Evolutionary conservation across 2,888 invertebrate species (phyloP).

Genomic region (Epinotia nisella): DNA sequence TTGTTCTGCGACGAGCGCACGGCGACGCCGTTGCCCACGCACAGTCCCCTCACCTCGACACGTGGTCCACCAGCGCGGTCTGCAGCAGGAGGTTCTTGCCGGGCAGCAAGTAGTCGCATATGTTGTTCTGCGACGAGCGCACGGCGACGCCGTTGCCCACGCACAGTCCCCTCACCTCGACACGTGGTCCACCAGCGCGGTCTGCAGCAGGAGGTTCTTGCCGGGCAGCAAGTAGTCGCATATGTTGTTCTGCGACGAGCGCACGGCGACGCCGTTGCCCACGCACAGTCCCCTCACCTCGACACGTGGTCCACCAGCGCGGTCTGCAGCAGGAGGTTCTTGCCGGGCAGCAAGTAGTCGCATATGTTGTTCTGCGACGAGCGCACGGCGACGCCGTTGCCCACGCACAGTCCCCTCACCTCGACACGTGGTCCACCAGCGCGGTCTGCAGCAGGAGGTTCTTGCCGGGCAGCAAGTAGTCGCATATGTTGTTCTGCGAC

Average conservation of each 20-base stretch:
- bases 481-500: constrained; percentile 99
- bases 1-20: constrained; percentile 99
- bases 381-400: constrained; percentile 89
- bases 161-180: too few species aligned
- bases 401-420: constrained; percentile 81
- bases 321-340: constrained; percentile 98
- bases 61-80: constrained; percentile 90
- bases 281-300: too few species aligned
- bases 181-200: too few species aligned
- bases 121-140: constrained; percentile 98
- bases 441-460: constrained; percentile 98
- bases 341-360: constrained; percentile 97
- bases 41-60: constrained; percentile 83
- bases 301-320: constrained; percentile 87
- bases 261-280: too few species aligned
- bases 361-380: constrained; percentile 99
- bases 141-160: constrained; percentile 87
- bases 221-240: too few species aligned
- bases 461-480: constrained; percentile 98
- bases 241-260: too few species aligned
- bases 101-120: constrained; percentile 98
- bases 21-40: constrained; percentile 99
- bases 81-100: constrained; percentile 98
- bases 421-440: constrained; percentile 98
- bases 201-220: too few species aligned